Base-by-base conservation (phyloP, 2,888 invertebrate species). In the Ephialtes manifestator region DNA sequence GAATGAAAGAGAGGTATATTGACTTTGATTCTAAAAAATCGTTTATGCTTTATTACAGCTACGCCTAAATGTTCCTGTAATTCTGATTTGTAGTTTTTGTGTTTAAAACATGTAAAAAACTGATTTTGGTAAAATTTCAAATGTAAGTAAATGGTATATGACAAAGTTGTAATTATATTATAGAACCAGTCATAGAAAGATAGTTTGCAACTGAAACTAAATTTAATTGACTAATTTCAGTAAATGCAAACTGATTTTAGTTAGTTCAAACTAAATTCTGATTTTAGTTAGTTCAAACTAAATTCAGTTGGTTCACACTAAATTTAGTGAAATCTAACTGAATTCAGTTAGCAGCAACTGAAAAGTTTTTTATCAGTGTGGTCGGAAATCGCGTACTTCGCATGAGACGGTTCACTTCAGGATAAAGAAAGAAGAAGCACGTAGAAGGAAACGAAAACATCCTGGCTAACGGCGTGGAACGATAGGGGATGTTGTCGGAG, bases 401-500 rank as follows among this genome's bases (percentile, higher is more conserved):
- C 20, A 53, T 53, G 53, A 13, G 13, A 46, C 46, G 46, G 20
- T 20, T 7, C 53, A 53, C 8, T 20, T 11, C 20, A 4, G 10
- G 18, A 10, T 39, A 20, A 20, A 43, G 11, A 53, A 75, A 48
- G 31, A 75, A 48, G 31, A 48, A 60, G 48, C 48, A 20, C n/a
- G 53, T 46, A 43, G 53, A 24, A 48, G 80, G 71, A 71, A 60
- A 78, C 68, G 67, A 60, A 77, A 63, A 63, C 63, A 83, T 78
- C 60, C 72, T 48, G 82, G 72, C 68, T 87, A 87, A 87, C 87
- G 81, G 81, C 20, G 81, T 74, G 87, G 79, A 87, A 87, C 81
- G 85, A 85, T 85, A 85, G 83, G 83, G 83, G 77, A 81, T 84
- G 83, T 83, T 87, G 75, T 87, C 79, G 70, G 81, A 46, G 81